Conservation (phyloP, 1,140 invertebrate species). For the Bombus cullumanus region DNA sequence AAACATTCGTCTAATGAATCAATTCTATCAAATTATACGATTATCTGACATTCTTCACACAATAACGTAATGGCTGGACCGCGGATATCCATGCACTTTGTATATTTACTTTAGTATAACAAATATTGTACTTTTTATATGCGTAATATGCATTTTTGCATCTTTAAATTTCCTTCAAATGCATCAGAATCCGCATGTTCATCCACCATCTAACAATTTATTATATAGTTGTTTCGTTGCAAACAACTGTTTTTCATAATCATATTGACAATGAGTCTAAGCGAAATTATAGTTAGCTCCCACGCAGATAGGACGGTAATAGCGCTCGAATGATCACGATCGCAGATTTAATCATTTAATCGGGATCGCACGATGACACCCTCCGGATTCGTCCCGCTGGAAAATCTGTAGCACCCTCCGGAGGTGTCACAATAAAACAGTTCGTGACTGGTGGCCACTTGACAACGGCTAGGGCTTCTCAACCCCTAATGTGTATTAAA, state of each 20-base stretch:
- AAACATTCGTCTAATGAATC: background rate
- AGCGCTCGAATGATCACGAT: conserved; percentile 71
- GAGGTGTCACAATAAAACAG: conserved; percentile 77
- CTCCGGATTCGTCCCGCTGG: conserved; percentile 47
- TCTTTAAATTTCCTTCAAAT: background rate
- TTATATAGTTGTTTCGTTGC: too few relatives aligned
- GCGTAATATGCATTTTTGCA: too few relatives aligned
- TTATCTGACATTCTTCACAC: too few relatives aligned
- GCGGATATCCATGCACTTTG: too few relatives aligned
- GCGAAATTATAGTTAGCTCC: conserved; percentile 60
- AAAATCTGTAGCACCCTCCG: conserved; percentile 67
- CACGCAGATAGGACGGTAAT: conserved; percentile 78
- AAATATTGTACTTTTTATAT: too few relatives aligned
- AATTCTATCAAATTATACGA: background rate
- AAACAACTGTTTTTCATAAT: background rate
- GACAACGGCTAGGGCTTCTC: conserved; percentile 60
- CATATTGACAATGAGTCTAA: background rate
- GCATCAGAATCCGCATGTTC: background rate
- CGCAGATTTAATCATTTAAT: conserved; percentile 65
- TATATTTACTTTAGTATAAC: too few relatives aligned
- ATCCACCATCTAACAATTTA: background rate
- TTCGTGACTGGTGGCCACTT: conserved; percentile 74
- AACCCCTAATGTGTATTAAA: conserved; percentile 71
- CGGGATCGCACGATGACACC: conserved; percentile 63
- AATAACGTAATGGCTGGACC: too few relatives aligned